A percentile compares a stretch with the other conserved stretches of the same genome.
These are phyloP conservation scores for Apteryx owenii DNA, from an alignment of 2,113 vertebrate species.

Conservation along the genomic window DNA sequence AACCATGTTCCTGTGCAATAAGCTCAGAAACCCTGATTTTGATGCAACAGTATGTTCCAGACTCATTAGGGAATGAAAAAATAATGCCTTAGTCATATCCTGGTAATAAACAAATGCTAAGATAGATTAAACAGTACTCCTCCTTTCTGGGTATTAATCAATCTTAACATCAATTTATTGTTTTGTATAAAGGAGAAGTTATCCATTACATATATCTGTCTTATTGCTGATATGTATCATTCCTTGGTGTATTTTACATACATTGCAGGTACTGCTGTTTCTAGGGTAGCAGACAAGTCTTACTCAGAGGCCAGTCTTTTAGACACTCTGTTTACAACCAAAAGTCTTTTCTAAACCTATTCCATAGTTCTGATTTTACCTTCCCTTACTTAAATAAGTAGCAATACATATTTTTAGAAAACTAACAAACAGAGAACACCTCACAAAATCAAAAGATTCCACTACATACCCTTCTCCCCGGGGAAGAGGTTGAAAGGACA, in stretches of 20 bases:
- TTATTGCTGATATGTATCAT: conserved; percentile 62
- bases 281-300: not conserved
- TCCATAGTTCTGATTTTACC: not conserved
- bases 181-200: conserved; percentile 7
- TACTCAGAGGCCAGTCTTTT: not conserved
- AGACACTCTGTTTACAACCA: not conserved
- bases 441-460: not conserved
- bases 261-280: not conserved
- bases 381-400: not conserved
- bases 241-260: not conserved
- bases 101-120: conserved; percentile 15
- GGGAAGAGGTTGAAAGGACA: not conserved
- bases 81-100: not conserved
- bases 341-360: not conserved
- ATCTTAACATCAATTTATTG: conserved; percentile 18
- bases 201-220: not conserved
- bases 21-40: not conserved
- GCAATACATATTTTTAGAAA: not conserved
- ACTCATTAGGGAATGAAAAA: not conserved
- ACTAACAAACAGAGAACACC: not conserved
- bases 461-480: not conserved
- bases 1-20: not conserved
- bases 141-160: not conserved
- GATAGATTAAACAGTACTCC: not conserved
- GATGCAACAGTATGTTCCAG: not conserved